These are phyloP conservation scores for Anabacerthia variegaticeps DNA, from an alignment of 2,797 vertebrate species.

Conservation along the genomic window DNA sequence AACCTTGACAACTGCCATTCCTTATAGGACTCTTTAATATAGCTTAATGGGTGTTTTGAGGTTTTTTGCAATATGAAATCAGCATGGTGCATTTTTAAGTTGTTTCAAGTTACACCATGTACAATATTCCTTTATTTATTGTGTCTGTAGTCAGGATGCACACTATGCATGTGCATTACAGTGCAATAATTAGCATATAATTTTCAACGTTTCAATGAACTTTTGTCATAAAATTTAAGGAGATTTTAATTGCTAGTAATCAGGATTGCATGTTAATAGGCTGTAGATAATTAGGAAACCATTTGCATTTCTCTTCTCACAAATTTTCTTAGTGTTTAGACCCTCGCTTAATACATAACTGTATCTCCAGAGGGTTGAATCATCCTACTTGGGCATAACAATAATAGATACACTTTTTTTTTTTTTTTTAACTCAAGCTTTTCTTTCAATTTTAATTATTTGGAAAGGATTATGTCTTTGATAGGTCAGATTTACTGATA, in stretches of 20 bases:
- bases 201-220: slow-evolving; percentile 81
- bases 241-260: slow-evolving; percentile 93
- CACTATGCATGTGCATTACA: slow-evolving; percentile 72
- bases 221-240: slow-evolving; percentile 89
- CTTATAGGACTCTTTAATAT: slow-evolving; percentile 40
- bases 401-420: slow-evolving; percentile 70
- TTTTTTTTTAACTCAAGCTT: not conserved
- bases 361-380: slow-evolving; percentile 80
- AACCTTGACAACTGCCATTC: slow-evolving; percentile 6
- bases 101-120: slow-evolving; percentile 30
- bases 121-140: slow-evolving; percentile 74
- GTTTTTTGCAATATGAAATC: slow-evolving; percentile 23
- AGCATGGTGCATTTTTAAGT: slow-evolving; percentile 54
- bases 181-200: slow-evolving; percentile 83
- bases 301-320: slow-evolving; percentile 89
- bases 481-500: slow-evolving; percentile 66
- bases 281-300: slow-evolving; percentile 87
- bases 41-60: slow-evolving; percentile 21
- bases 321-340: slow-evolving; percentile 77
- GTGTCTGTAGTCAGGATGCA: slow-evolving; percentile 66
- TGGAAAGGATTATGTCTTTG: slow-evolving; percentile 62
- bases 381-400: slow-evolving; percentile 77
- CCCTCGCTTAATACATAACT: slow-evolving; percentile 76
- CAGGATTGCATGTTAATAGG: slow-evolving; percentile 86
- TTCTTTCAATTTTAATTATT: slow-evolving; percentile 67